phyloP scores from a whole-genome alignment of 2,113 vertebrate species.

The Elaphurus davidianus region DNA sequence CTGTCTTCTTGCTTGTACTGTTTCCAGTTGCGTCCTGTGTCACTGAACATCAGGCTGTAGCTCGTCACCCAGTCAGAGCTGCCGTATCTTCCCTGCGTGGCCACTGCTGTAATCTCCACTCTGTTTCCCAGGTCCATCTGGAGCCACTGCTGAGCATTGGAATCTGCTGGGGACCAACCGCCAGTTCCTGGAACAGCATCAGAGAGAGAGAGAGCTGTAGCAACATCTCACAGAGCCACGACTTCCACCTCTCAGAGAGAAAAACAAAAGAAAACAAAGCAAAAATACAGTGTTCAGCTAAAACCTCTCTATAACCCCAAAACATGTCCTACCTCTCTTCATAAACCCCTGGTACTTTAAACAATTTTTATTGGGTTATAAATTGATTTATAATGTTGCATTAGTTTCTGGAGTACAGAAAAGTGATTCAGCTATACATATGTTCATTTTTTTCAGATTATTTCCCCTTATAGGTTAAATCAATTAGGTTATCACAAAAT shows the following conservation, averaged over 20 bases:
- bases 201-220: background rate
- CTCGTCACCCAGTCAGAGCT: slow-evolving; percentile 96
- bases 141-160: slow-evolving; percentile 92
- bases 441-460: background rate
- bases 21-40: slow-evolving; percentile 93
- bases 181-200: slow-evolving; percentile 86
- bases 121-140: slow-evolving; percentile 94
- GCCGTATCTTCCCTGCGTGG: slow-evolving; percentile 93
- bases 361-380: background rate
- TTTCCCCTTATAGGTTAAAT: background rate
- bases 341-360: background rate
- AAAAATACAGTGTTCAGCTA: background rate
- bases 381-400: background rate
- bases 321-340: rapidly evolving
- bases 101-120: slow-evolving; percentile 92
- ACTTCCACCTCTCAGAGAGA: background rate
- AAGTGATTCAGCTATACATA: background rate
- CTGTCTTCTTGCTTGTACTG: slow-evolving; percentile 91
- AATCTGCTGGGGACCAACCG: slow-evolving; percentile 93
- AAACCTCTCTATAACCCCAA: rapidly evolving
- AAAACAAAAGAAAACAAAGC: background rate
- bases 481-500: background rate
- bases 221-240: background rate
- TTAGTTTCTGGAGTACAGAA: background rate
- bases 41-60: slow-evolving; percentile 93